Evolutionary conservation across 2,888 invertebrate genomes (phyloP), one percentile per base, ranked within the genome.

Genomic region (Sisyra nigra): DNA sequence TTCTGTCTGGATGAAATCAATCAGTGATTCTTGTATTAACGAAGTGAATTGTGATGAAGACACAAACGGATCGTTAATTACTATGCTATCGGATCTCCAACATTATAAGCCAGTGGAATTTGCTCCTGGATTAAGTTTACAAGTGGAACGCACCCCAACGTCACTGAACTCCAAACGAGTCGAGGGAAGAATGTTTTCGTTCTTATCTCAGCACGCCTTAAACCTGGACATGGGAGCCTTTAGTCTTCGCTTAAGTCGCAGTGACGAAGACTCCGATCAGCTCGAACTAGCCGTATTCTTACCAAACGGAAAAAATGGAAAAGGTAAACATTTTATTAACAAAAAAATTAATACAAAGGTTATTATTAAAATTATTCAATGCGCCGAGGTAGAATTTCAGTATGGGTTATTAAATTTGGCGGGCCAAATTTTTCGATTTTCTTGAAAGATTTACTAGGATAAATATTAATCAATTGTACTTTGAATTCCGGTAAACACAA

Each of bases 181-280:
- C 24, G 37, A 19, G 7, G 18, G 37, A n/a, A 33, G 14, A 33
- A 19, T 37, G 37, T 17, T 19, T 19, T 13, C 15, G 7, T 43
- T 37, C 31, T 30, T 43, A 11, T 17, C 37, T 5, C 13, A 11
- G 4, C 43, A 43, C 31, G 43, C 43, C n/a, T 31, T 43, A 4
- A 43, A 38, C 29, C 30, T 43, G 13, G 38, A 43, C 31, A 30
- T 43, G 14, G 43, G 43, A 29, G n/a, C 31, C 5, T 14, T 43
- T 10, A 38, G 18, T 29, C 17, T 43, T 15, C 29, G 32, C 9
- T 34, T 43, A 2, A 38, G 19, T 14, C 29, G 38, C 13, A 43
- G 43, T 31, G 37, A 38, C 17, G 37, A 43, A 7, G 13, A 29
- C n/a, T 38, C 37, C 4, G 43, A 43, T 38, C 37, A 43, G 31